Conservation (phyloP, 2,797 vertebrate species). For the Brachyalestes nurse region DNA sequence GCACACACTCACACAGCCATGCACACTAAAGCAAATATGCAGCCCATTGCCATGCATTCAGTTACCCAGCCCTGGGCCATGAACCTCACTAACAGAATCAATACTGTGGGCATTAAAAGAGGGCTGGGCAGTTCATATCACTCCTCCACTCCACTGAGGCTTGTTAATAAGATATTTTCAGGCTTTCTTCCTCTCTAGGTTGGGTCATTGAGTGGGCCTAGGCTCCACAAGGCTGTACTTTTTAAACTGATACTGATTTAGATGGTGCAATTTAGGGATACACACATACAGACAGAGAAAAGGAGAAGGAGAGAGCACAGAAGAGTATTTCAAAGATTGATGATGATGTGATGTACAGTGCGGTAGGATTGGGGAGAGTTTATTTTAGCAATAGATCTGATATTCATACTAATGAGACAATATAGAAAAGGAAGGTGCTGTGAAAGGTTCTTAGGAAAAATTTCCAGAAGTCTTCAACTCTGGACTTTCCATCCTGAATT, state of each 20-base stretch:
- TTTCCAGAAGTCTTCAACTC: too few species aligned
- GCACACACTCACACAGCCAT: slow-evolving; percentile 5
- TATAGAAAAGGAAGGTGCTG: background rate
- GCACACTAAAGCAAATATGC: slow-evolving; percentile 19
- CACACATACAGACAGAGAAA: background rate
- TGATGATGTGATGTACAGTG: too few species aligned
- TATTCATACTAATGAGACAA: background rate
- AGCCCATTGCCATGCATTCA: slow-evolving; percentile 33
- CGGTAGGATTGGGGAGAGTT: background rate
- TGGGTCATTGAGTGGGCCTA: background rate
- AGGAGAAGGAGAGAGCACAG: too few species aligned
- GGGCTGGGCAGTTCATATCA: slow-evolving; percentile 22
- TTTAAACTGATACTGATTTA: slow-evolving; percentile 20
- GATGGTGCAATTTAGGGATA: too few species aligned
- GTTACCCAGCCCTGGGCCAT: slow-evolving; percentile 36
- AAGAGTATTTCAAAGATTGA: background rate
- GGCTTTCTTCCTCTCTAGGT: slow-evolving; percentile 10
- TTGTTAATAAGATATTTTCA: slow-evolving; percentile 35
- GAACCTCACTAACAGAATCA: slow-evolving; percentile 47
- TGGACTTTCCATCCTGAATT: too few species aligned
- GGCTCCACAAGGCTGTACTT: slow-evolving; percentile 1
- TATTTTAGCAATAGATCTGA: background rate
- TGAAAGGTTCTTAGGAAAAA: too few species aligned
- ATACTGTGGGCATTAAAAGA: slow-evolving; percentile 43
- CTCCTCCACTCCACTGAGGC: slow-evolving; percentile 15